These are phyloP conservation scores for Molothrus aeneus DNA, from an alignment of 2,797 vertebrate species.

Conservation along the genomic window DNA sequence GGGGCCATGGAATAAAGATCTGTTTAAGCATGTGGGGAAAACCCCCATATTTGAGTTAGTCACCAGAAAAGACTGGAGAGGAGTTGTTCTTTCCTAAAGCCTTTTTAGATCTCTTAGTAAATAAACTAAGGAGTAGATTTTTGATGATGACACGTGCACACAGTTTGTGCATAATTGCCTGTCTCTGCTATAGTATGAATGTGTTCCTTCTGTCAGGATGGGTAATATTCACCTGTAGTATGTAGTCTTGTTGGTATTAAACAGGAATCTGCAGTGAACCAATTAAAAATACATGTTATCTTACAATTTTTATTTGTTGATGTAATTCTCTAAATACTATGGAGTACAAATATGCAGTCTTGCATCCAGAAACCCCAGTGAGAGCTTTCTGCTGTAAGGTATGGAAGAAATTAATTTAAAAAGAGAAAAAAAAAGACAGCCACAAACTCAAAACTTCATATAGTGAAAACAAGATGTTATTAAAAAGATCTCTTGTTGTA, in stretches of 20 bases:
- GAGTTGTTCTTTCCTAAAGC: neutral
- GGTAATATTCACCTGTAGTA: neutral
- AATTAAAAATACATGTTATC: neutral
- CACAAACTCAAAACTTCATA: neutral
- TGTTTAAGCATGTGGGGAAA: neutral
- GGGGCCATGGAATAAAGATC: neutral
- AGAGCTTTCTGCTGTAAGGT: neutral
- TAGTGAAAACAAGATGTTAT: neutral
- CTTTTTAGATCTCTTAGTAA: conserved; percentile 4
- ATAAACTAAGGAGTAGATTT: neutral
- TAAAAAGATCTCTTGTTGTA: neutral
- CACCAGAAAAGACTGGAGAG: neutral
- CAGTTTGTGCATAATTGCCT: neutral
- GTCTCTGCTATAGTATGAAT: neutral
- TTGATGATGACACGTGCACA: neutral
- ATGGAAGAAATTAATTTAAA: neutral
- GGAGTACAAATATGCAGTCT: neutral
- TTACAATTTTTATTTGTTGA: neutral
- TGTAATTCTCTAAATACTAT: neutral
- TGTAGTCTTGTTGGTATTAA: neutral
- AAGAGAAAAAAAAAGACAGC: neutral
- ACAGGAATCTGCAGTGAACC: neutral
- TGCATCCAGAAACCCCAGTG: neutral
- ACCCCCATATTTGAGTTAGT: neutral
- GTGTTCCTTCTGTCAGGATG: neutral